Evolutionary conservation across 2,888 invertebrate genomes (phyloP), one percentile per base, ranked within the genome.

Genomic region (Pherbina coryleti): DNA sequence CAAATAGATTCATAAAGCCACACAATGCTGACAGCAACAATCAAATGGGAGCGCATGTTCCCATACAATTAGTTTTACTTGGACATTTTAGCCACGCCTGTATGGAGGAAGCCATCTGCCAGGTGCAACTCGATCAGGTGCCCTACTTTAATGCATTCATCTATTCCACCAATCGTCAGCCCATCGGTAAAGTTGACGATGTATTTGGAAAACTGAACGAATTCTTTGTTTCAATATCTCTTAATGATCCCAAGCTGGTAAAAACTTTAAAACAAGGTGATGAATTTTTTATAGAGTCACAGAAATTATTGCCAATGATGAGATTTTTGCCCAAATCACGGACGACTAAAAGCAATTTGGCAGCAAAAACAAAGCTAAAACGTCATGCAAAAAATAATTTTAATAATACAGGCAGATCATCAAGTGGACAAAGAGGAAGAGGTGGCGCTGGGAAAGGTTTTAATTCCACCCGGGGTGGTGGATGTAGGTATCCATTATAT

Each of bases 91-190:
- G 49, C 17, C 69, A 69, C 14, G 28, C 69, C 14, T 69, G 69
- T 28, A 14, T 51, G 49, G 69, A 69, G 14, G 28, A 69, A 22
- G 19, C 49, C n/a, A 51, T 69, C 25, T 69, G 69, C 4, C 25
- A 19, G 19, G 51, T 69, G 19, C 25, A 22, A 5, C 17, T 69
- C 25, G 17, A 22, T 4, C 19, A 69, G 51, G 69, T 69, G 51
- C 69, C 69, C 4, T 69, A 49, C 51, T 69, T 69, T 34, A 69
- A 69, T 25, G 69, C 69, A 2, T 49, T 25, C 14, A 51, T 69
- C 25, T 69, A 69, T 51, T 9, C 49, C 51, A 51, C 49, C 8
- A 69, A 69, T 22, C 49, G 51, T 7, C 8, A 51, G 17, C 17
- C 9, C 11, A 69, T 69, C 19, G 69, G 69, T 7, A 69, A 69